Conservation (phyloP, 2,888 invertebrate genomes). For the Leucophora obtusa region DNA sequence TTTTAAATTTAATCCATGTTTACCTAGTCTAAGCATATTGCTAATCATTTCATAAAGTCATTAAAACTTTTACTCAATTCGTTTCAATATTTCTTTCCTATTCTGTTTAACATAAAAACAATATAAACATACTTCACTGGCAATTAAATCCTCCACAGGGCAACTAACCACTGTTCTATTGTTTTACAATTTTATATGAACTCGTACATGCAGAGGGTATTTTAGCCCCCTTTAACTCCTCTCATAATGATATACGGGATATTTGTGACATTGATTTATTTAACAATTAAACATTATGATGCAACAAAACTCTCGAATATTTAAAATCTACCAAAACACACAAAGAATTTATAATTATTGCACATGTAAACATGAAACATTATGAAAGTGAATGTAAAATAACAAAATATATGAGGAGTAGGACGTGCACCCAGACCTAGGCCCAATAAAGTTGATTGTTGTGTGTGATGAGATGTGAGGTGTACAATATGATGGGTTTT, state of each 20-base stretch:
- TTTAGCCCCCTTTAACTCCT: conserved; percentile 34
- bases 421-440: conserved; percentile 39
- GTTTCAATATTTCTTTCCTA: conserved; percentile 9
- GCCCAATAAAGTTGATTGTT: conserved; percentile 18
- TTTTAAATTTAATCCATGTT: neutral
- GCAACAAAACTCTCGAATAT: conserved; percentile 29
- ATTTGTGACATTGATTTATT: conserved; percentile 66
- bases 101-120: conserved; percentile 50
- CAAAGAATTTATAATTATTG: conserved; percentile 65
- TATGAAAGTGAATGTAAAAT: conserved; percentile 34
- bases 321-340: conserved; percentile 23
- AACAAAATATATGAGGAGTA: neutral
- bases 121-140: conserved; percentile 54
- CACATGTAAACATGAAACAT: conserved; percentile 66
- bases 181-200: conserved; percentile 18
- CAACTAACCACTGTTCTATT: conserved; percentile 33
- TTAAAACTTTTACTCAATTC: conserved; percentile 43
- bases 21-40: conserved; percentile 3
- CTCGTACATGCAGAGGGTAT: neutral
- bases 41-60: conserved; percentile 45
- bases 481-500: conserved; percentile 27
- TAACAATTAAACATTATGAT: conserved; percentile 62
- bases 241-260: conserved; percentile 56
- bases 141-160: conserved; percentile 60
- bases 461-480: conserved; percentile 25